A percentile compares a stretch with the other conserved stretches of the same genome.
Conservation (phyloP, 2,797 vertebrate species). For the Peromyscus attwateri region DNA sequence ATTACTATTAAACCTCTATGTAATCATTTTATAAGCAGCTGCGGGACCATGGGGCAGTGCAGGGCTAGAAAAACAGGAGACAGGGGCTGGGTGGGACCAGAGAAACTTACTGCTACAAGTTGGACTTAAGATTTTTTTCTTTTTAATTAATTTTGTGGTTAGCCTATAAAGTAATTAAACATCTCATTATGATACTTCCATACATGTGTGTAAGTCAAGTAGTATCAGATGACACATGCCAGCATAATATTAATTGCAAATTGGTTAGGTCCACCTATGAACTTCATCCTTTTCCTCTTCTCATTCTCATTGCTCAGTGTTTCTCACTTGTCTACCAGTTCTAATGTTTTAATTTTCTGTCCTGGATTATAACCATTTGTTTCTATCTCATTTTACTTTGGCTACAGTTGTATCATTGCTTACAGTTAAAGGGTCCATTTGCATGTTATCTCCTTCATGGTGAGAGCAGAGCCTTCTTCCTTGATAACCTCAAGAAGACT, state of each 20-base stretch:
- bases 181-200: not conserved
- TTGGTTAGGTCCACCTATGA: not conserved
- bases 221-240: not conserved
- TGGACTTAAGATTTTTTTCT: not conserved
- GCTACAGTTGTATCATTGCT: not conserved
- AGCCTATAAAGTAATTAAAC: not conserved
- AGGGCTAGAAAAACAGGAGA: too few relatives aligned
- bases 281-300: not conserved
- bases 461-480: not conserved
- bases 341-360: not conserved
- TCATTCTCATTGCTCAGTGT: not conserved
- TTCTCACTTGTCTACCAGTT: not conserved
- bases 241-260: not conserved
- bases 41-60: too few relatives aligned
- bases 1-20: too few relatives aligned
- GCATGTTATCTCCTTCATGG: not conserved
- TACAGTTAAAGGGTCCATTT: not conserved
- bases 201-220: not conserved
- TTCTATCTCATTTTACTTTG: not conserved
- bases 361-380: not conserved
- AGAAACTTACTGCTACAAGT: not conserved
- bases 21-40: too few relatives aligned
- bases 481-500: not conserved
- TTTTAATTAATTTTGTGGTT: not conserved
- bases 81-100: too few relatives aligned